Evolutionary conservation across 2,113 vertebrate species (phyloP).

Genomic region (Ivindomyrus marchei): DNA sequence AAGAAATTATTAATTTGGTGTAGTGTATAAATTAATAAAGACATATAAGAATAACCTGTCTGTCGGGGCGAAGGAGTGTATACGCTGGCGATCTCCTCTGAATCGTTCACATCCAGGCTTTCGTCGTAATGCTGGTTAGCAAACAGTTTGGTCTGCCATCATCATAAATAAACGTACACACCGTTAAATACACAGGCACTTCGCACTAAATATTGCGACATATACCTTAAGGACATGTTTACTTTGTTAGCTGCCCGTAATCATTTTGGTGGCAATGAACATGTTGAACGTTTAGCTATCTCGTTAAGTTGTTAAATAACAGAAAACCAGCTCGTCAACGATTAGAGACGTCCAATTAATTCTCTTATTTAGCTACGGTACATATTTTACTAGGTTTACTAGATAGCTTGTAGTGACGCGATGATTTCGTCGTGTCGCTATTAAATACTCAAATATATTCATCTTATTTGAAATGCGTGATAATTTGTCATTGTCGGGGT

Average conservation of each 20-base stretch:
- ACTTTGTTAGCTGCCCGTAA: neutral
- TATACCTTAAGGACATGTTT: neutral
- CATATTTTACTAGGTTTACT: neutral
- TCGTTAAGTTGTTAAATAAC: neutral
- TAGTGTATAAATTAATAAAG: neutral
- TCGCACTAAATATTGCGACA: neutral
- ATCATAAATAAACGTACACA: neutral
- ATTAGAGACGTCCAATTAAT: neutral
- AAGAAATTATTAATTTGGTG: slow-evolving; percentile 42
- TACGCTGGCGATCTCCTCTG: slow-evolving; percentile 64
- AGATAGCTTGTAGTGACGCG: neutral
- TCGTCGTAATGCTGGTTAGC: slow-evolving; percentile 83
- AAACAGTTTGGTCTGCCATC: slow-evolving; percentile 54
- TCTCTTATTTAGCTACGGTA: neutral
- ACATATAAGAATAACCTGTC: slow-evolving; percentile 42
- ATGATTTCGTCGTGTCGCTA: neutral
- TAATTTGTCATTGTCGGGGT: neutral
- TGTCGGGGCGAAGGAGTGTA: slow-evolving; percentile 55
- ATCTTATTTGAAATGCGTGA: neutral
- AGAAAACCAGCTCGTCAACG: neutral
- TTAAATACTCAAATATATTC: neutral
- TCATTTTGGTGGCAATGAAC: neutral
- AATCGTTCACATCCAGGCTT: slow-evolving; percentile 74
- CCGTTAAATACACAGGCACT: neutral
- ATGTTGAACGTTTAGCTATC: neutral